Conservation (phyloP, 2,888 invertebrate genomes). For the Drosophila cyrtoloma region DNA sequence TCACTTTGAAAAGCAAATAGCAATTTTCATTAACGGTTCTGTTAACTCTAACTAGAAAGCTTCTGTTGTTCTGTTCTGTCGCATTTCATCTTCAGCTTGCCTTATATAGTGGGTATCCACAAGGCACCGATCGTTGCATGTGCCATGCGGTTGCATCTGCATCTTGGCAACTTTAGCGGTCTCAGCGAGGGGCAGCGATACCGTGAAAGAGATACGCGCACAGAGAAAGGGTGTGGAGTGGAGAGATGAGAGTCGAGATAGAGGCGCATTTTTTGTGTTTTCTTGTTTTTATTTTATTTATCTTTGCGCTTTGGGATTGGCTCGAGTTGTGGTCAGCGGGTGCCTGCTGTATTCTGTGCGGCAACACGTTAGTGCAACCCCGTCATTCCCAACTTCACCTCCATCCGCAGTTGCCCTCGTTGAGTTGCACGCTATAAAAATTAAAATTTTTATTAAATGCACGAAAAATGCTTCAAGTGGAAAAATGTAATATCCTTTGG, state of each 20-base stretch:
- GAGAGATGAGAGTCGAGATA: neutral
- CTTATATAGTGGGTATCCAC: neutral
- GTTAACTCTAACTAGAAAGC: neutral
- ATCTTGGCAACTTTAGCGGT: slow-evolving; percentile 14
- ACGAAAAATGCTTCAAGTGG: slow-evolving; percentile 80
- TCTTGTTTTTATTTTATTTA: slow-evolving; percentile 24
- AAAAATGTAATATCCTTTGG: slow-evolving; percentile 82
- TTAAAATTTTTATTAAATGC: slow-evolving; percentile 81
- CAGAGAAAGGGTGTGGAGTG: neutral
- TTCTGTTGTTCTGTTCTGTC: neutral
- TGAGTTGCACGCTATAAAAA: slow-evolving; percentile 66
- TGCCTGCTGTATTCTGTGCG: slow-evolving; percentile 9
- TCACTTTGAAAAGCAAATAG: too few relatives aligned
- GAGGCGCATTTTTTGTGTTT: neutral
- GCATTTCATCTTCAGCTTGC: neutral
- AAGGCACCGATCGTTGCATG: neutral
- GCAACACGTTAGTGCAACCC: slow-evolving; percentile 1
- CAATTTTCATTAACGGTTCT: too few relatives aligned
- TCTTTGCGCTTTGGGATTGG: slow-evolving; percentile 60
- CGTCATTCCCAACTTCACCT: neutral
- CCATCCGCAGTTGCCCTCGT: neutral
- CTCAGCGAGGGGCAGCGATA: neutral
- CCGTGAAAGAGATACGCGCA: neutral
- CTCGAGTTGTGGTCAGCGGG: slow-evolving; percentile 8
- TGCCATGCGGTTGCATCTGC: slow-evolving; percentile 31